Conservation (phyloP, 2,888 invertebrate genomes). For the Argyra leucocephala region DNA sequence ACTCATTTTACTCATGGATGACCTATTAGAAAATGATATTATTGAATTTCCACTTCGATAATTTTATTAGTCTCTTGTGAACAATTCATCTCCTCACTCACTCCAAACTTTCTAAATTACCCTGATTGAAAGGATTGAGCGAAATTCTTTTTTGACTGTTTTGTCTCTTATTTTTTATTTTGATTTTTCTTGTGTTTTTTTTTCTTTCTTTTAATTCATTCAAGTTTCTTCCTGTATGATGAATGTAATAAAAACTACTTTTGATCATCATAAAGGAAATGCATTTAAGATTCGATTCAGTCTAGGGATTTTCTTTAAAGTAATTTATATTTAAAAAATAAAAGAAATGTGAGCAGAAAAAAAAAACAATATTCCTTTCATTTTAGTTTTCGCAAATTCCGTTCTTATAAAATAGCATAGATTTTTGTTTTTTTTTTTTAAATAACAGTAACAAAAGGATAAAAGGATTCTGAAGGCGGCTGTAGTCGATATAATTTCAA, state of each 20-base stretch:
- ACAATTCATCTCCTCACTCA: background rate
- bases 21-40: slow-evolving; percentile 8
- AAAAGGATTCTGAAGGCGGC: background rate
- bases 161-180: no score
- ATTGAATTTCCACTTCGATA: slow-evolving; percentile 7
- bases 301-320: background rate
- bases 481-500: no score
- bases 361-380: no score
- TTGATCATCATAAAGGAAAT: background rate
- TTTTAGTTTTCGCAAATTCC: background rate
- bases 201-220: background rate
- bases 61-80: slow-evolving; percentile 10
- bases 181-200: background rate
- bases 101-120: background rate
- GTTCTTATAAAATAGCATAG: background rate
- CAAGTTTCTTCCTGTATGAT: background rate
- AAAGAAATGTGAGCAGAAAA: no score
- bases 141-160: background rate
- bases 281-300: background rate
- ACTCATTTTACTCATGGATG: background rate
- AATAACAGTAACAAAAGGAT: background rate
- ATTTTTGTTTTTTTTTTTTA: background rate
- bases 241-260: background rate
- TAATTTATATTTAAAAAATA: background rate
- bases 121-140: background rate